Evolutionary conservation across 2,888 invertebrate species (phyloP), one percentile per base, ranked within the genome.

Genomic region (Ephialtes manifestator): DNA sequence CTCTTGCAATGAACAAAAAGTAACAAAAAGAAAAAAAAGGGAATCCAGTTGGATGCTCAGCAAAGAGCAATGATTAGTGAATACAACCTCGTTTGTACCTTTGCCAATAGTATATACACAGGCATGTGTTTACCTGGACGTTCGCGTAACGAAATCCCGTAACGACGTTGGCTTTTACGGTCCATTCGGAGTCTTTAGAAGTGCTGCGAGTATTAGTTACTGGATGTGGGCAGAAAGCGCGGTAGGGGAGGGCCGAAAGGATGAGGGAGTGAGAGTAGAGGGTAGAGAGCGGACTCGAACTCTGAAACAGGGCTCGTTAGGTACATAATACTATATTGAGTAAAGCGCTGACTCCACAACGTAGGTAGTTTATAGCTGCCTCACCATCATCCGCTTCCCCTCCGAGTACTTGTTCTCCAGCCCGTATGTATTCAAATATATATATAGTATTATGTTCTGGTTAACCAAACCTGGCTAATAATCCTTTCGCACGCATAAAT

Each of bases 121-220:
- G 39, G 20, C 58, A 8, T 63, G 46, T 75, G 31, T 71, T 35
- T 46, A 68, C 53, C 60, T 81, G 39, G 18, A 4, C 24, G 24
- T 75, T 31, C 18, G n/a, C n/a, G 1, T 20, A 71, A 76, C 70
- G 53, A 70, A 74, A 84, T 70, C 53, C 28, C 48, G 70, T 85
- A 85, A 79, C 76, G 79, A 85, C 75, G 76, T 80, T 85, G 72
- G 83, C 68, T 77, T 60, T 80, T 80, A 83, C 83, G 72, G 76
- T 85, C 85, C 43, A 80, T 80, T 85, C 76, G 76, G 76, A 80
- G 74, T 77, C 63, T 79, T 72, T 83, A 65, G 60, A 84, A 78
- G 74, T 74, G 60, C 63, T 67, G 46, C 13, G 65, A 39, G 58
- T 75, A 74, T 81, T 84, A 81, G 78, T 84, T 70, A 74, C 77